phyloP scores from a whole-genome alignment of 2,797 vertebrate genomes.

The Scyliorhinus canicula region DNA sequence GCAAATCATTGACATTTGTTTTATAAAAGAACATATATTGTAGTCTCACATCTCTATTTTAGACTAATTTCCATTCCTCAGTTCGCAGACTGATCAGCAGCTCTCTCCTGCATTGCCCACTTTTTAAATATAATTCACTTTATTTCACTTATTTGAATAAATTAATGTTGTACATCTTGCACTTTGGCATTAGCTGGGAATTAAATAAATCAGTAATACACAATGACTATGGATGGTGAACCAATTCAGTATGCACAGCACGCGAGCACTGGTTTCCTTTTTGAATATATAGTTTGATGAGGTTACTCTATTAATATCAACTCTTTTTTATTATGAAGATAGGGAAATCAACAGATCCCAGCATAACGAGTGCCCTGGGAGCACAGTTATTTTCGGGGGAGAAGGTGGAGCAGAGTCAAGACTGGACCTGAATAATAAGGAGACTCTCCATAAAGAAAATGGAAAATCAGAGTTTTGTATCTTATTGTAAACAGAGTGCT shows the following conservation, averaged over 20 bases:
- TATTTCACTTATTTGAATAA: neutral
- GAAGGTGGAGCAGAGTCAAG: neutral
- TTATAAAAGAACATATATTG: too few relatives aligned
- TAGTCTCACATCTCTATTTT: too few relatives aligned
- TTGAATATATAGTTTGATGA: neutral
- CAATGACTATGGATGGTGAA: neutral
- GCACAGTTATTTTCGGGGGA: neutral
- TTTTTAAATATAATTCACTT: neutral
- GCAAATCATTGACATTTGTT: too few relatives aligned
- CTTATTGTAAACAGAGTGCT: neutral
- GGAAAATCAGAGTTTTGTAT: slow-evolving; percentile 19
- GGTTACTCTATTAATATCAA: neutral
- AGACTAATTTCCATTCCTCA: neutral
- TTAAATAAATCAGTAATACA: neutral
- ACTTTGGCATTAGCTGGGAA: neutral
- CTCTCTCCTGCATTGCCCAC: neutral
- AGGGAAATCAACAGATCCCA: neutral
- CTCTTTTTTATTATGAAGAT: neutral
- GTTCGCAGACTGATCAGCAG: neutral
- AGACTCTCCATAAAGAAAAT: neutral
- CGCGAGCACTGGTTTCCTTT: neutral
- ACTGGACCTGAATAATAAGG: slow-evolving; percentile 23
- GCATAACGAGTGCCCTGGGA: neutral
- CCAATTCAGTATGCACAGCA: neutral
- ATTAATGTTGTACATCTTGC: neutral